These are phyloP conservation scores for Neria commutata DNA, from an alignment of 2,888 invertebrate genomes.

Conservation along the genomic window DNA sequence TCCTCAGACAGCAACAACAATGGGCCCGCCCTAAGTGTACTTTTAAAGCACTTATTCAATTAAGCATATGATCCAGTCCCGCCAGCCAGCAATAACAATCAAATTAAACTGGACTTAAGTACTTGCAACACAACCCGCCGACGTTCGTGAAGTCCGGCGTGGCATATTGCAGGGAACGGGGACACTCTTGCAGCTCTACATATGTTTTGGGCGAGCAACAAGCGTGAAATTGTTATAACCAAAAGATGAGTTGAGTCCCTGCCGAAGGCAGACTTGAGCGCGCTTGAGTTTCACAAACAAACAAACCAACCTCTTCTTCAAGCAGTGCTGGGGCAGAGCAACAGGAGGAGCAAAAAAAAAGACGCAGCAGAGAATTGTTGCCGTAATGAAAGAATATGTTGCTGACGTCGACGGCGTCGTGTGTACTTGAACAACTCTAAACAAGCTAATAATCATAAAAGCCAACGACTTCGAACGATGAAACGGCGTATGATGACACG, in stretches of 20 bases:
- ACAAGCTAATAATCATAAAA: slow-evolving; percentile 61
- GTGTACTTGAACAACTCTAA: slow-evolving; percentile 43
- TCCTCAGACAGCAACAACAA: too few species aligned
- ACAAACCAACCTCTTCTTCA: slow-evolving; percentile 33
- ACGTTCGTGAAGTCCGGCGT: neutral
- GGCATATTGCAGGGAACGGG: neutral
- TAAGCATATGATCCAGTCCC: slow-evolving; percentile 35
- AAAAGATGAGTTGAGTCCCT: slow-evolving; percentile 36
- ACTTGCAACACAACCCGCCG: slow-evolving; percentile 26
- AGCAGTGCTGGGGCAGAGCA: slow-evolving; percentile 20
- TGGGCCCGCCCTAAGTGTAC: too few species aligned
- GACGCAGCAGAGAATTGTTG: slow-evolving; percentile 9
- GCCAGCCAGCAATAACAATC: neutral
- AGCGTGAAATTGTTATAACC: slow-evolving; percentile 52
- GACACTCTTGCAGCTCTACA: slow-evolving; percentile 10
- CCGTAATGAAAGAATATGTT: neutral
- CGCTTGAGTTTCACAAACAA: slow-evolving; percentile 37
- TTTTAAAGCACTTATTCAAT: slow-evolving; percentile 41
- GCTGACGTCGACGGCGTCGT: slow-evolving; percentile 12
- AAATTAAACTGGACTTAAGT: slow-evolving; percentile 10
- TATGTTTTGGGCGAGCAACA: slow-evolving; percentile 40
- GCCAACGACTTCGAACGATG: slow-evolving; percentile 56
- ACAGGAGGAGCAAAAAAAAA: slow-evolving; percentile 20
- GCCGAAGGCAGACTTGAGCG: slow-evolving; percentile 35
- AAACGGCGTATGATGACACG: slow-evolving; percentile 33